Percentiles rank a stretch among this genome's conserved stretches.
These are phyloP conservation scores for Pogonomyrmex californicus DNA, from an alignment of 1,140 invertebrate species.

Conservation along the genomic window DNA sequence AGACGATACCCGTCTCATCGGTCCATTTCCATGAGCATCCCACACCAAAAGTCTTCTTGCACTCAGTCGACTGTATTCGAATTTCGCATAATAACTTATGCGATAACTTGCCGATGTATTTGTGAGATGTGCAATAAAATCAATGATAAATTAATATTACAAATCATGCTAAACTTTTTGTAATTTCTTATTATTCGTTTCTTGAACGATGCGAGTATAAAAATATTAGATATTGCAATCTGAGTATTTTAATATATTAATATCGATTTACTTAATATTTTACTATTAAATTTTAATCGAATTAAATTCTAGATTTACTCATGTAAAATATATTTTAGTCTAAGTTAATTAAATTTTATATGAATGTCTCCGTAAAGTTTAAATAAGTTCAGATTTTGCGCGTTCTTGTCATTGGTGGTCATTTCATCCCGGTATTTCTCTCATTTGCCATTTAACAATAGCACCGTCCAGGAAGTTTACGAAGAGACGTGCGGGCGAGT, in stretches of 20 bases:
- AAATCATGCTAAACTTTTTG: not conserved
- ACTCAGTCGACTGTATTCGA: constrained; percentile 55
- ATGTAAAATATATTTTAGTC: not conserved
- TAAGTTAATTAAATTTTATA: not conserved
- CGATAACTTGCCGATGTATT: not conserved
- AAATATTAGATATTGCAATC: not conserved
- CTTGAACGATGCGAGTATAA: not conserved
- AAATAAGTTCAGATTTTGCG: not conserved
- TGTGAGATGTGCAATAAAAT: not conserved
- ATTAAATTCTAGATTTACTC: not conserved
- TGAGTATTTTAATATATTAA: not conserved
- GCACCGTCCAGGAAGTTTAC: constrained; percentile 27
- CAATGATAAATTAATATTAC: constrained; percentile 16
- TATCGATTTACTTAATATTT: not conserved
- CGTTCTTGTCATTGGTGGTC: not conserved
- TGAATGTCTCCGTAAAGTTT: not conserved
- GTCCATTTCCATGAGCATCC: constrained; percentile 67
- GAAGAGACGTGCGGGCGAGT: constrained; percentile 59
- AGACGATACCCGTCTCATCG: constrained; percentile 74
- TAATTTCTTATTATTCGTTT: not conserved
- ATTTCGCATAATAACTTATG: constrained; percentile 69
- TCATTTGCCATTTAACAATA: constrained; percentile 46
- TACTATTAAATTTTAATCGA: not conserved
- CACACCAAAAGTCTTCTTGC: constrained; percentile 46
- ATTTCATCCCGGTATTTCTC: not conserved